These are phyloP conservation scores for Percopsis omiscomaycus DNA, from an alignment of 2,797 vertebrate genomes.

Conservation along the genomic window DNA sequence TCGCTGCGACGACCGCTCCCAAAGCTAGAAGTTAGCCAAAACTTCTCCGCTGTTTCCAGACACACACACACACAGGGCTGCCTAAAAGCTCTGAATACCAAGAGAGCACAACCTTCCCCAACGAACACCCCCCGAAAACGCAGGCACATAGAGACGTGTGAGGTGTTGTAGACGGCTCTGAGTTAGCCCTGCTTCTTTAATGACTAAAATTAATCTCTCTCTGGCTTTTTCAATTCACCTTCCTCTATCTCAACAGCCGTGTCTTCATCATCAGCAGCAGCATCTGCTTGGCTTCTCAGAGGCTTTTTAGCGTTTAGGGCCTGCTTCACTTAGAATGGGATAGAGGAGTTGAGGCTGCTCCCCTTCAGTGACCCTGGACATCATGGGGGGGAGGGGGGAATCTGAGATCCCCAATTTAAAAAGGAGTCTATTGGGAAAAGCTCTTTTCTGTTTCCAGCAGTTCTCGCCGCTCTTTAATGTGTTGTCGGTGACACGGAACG, in stretches of 20 bases:
- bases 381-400: not conserved
- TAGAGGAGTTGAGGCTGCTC: slow-evolving; percentile 27
- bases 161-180: slow-evolving; percentile 20
- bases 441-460: not conserved
- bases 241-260: slow-evolving; percentile 42
- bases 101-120: slow-evolving; percentile 47
- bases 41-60: slow-evolving; percentile 38
- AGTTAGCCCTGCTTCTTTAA: slow-evolving; percentile 26
- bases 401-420: not conserved
- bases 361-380: slow-evolving; percentile 43
- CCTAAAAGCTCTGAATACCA: slow-evolving; percentile 66
- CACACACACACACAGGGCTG: slow-evolving; percentile 9
- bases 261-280: slow-evolving; percentile 57
- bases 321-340: slow-evolving; percentile 52
- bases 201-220: slow-evolving; percentile 46
- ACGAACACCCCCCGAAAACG: slow-evolving; percentile 12
- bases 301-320: slow-evolving; percentile 65
- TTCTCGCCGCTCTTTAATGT: not conserved
- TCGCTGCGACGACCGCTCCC: slow-evolving; percentile 40
- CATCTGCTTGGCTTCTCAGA: slow-evolving; percentile 60
- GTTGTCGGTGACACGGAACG: not conserved
- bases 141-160: slow-evolving; percentile 5
- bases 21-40: slow-evolving; percentile 25
- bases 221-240: slow-evolving; percentile 38
- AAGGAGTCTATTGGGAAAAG: not conserved